Percentiles rank a stretch among this genome's conserved stretches.
Evolutionary conservation across 2,113 vertebrate species (phyloP).

Genomic region (Oryzias woworae): DNA sequence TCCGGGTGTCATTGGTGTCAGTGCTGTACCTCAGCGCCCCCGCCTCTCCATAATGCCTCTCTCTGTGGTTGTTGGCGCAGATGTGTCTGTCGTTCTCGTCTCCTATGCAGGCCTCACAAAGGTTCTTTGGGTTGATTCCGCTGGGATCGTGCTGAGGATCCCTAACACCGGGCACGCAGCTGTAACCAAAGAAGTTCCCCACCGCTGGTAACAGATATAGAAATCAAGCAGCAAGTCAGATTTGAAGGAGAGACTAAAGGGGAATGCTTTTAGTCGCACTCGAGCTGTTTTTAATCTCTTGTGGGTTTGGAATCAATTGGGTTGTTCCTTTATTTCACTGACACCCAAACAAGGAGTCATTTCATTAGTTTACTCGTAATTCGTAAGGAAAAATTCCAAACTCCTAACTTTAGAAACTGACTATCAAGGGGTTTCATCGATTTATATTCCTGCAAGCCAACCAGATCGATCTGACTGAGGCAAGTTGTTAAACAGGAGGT

Average conservation of each 20-base stretch:
- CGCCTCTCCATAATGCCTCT: constrained; percentile 79
- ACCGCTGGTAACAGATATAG: constrained; percentile 58
- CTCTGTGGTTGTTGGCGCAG: constrained; percentile 75
- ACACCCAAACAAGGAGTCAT: too few relatives aligned
- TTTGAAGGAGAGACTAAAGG: not conserved
- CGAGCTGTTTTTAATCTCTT: too few relatives aligned
- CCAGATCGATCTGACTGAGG: too few relatives aligned
- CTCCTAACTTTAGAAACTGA: too few relatives aligned
- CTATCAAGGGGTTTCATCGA: too few relatives aligned
- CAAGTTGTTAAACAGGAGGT: too few relatives aligned
- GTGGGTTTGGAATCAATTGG: not conserved
- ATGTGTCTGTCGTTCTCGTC: constrained; percentile 81
- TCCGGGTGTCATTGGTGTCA: constrained; percentile 6
- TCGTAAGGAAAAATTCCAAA: too few relatives aligned
- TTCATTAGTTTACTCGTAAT: too few relatives aligned
- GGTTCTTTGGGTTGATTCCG: constrained; percentile 81
- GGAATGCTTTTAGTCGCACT: too few relatives aligned
- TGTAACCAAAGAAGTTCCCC: constrained; percentile 82
- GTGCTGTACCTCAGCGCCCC: constrained; percentile 77
- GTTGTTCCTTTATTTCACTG: too few relatives aligned
- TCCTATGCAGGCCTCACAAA: constrained; percentile 82
- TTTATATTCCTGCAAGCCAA: too few relatives aligned
- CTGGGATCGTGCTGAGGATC: constrained; percentile 77
- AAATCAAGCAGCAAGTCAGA: not conserved
- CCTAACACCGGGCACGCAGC: constrained; percentile 79